Base-by-base conservation (phyloP, 2,888 invertebrate species). In the Urechis unicinctus region DNA sequence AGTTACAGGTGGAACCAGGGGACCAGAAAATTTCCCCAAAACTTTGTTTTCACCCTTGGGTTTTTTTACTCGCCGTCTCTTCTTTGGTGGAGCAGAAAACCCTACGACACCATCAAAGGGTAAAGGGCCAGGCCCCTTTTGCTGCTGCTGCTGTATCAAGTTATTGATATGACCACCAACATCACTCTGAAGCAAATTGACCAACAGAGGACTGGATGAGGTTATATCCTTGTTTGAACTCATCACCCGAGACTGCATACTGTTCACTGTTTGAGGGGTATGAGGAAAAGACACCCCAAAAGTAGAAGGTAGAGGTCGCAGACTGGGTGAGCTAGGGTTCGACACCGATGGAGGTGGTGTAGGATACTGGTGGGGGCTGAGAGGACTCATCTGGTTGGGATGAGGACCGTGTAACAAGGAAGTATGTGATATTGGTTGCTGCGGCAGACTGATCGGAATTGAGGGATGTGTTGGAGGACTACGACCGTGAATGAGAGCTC, bases 171-270 rank as follows among this genome's bases (percentile, higher is more conserved):
- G 26, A 41, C 53, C 21, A 24, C 47, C 28, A 26, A 70, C 73
- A 71, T 91, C 91, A 73, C 89, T 93, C 81, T 94, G 93, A 68
- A 94, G 81, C 65, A 94, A 80, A 79, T 94, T 94, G 31, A 94
- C 94, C 63, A 94, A 82, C 65, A 94, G 81, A 25, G 94, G 94
- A 72, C 92, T 93, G 50, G 78, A 63, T 86, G 91, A 68, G 28
- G 71, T 66, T n/a, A 66, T 64, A 45, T 63, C 54, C 17, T 22
- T 28, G 22, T 46, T 45, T 24, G 30, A 45, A 42, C 62, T 62
- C 43, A 66, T 64, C 50, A 48, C 43, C 42, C 57, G 51, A 26
- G 67, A n/a, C n/a, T 36, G 66, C 50, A 71, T 51, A 58, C 68
- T 71, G 63, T 70, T 70, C 56, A 69, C 31, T 24, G 28, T 41